Evolutionary conservation across 2,113 vertebrate species (phyloP), one percentile per base, ranked within the genome.

Genomic region (Strix aluco): DNA sequence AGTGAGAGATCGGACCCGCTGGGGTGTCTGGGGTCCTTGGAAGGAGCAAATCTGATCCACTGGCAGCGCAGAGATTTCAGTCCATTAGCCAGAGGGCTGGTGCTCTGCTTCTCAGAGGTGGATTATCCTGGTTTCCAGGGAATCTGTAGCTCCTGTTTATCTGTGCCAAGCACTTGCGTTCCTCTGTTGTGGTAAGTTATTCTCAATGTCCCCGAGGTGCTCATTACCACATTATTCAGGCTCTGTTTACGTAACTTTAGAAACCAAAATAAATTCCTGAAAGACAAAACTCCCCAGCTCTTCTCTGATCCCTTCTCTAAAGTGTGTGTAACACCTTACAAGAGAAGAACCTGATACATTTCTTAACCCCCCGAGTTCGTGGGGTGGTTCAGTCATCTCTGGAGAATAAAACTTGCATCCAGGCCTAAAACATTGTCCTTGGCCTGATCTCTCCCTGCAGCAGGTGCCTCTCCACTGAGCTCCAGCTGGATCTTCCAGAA

Each of bases 191-290:
- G 84, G 47, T 44, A 84, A 81, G 65, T 94, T 97, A 62, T 85
- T 93, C 80, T 89, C 62, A 10, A 0, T 65, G 78, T 95, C 96
- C 94, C 94, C 42, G 57, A 73, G 94, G 95, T 92, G 65, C 83
- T 97, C 94, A 87, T 97, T 97, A 96, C 40, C 84, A 77, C 83
- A 40, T 92, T 94, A 71, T 91, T 94, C 74, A 79, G 78, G 26
- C 73, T 92, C 73, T 92, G 74, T 94, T 94, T 95, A 62, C 2
- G 8, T 92, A 92, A 91, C 81, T 90, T 81, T 29, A 89, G 92
- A 96, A 90, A 82, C 34, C 15, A 81, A 77, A 92, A 54, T 89
- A 84, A 94, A 94, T 93, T 94, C 86, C 73, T 89, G 73, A 86
- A 91, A 89, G 78, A 91, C 49, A 75, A 34, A 91, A 70, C 58